Evolutionary conservation across 2,888 invertebrate species (phyloP), one percentile per base, ranked within the genome.

Genomic region (Drosophila mulleri): DNA sequence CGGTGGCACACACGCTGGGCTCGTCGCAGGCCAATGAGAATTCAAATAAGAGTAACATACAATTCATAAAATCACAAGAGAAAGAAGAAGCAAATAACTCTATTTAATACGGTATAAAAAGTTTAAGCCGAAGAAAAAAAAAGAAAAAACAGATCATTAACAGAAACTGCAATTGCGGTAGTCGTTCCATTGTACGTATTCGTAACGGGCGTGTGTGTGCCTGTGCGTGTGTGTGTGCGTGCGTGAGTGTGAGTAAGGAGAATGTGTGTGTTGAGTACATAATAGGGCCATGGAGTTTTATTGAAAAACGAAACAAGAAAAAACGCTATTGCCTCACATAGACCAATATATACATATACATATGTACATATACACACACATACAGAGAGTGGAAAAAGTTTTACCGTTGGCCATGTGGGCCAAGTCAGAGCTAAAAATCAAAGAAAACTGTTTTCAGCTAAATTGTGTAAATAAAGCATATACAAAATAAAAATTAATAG

Each of bases 241-340:
- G 62, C 37, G 50, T 37, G 68, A 47, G 67, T 59, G 69, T 59
- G 53, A 50, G 50, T 50, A 50, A 57, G 63, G 56, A 77, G 84
- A 62, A 74, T 84, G 83, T 85, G 83, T 85, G 81, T 80, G 82
- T 80, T 76, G 84, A 87, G 87, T 81, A 82, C 78, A 87, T 84
- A 91, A 90, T 82, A 90, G 83, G 90, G 87, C 87, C 88, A 86
- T 82, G 89, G 74, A 88, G 88, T 85, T 88, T 88, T 88, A 81
- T 85, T 86, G 84, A 83, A 88, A 83, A 86, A 78, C 75, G 76
- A 73, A 75, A 69, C 63, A 52, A 52, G 23, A 39, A 39, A 45
- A 48, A 39, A 59, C 39, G 54, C 45, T 53, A 58, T 62, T 56
- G 50, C 59, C 53, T 66, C 60, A 39, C 47, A 44, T 26, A 32